Conservation (phyloP, 2,888 invertebrate species). For the Patella caerulea region DNA sequence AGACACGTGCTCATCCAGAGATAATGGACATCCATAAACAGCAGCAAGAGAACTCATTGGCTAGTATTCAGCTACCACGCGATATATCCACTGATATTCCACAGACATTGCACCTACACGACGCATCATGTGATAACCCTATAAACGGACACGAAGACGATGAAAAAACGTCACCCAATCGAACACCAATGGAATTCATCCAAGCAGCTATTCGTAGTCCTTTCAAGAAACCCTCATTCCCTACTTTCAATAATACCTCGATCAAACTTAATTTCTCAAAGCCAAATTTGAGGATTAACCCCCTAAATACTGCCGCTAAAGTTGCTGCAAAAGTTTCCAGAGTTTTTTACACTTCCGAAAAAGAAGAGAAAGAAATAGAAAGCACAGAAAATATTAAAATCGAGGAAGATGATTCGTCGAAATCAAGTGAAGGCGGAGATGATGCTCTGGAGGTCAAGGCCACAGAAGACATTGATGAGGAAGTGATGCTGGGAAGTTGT, state of each 20-base stretch:
- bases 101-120: constrained; percentile 15
- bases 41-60: constrained; percentile 59
- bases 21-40: constrained; percentile 64
- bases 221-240: constrained; percentile 18
- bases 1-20: constrained; percentile 56
- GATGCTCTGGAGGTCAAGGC: not conserved
- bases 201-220: constrained; percentile 22
- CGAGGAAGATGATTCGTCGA: constrained; percentile 17
- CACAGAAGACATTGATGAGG: constrained; percentile 45
- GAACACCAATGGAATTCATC: constrained; percentile 17
- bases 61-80: constrained; percentile 59
- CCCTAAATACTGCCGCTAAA: constrained; percentile 25
- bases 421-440: constrained; percentile 14
- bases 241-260: constrained; percentile 12
- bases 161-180: constrained; percentile 13
- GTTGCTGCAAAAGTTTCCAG: constrained; percentile 19
- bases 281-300: constrained; percentile 21
- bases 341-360: constrained; percentile 17
- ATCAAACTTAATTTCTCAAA: constrained; percentile 19
- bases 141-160: not conserved
- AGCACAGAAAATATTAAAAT: constrained; percentile 14
- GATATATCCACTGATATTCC: constrained; percentile 58
- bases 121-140: constrained; percentile 22
- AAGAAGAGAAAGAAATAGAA: constrained; percentile 15
- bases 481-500: constrained; percentile 69